A percentile compares a stretch with the other conserved stretches of the same genome.
Evolutionary conservation across 2,113 vertebrate species (phyloP).

Genomic region (Spheniscus mendiculus): DNA sequence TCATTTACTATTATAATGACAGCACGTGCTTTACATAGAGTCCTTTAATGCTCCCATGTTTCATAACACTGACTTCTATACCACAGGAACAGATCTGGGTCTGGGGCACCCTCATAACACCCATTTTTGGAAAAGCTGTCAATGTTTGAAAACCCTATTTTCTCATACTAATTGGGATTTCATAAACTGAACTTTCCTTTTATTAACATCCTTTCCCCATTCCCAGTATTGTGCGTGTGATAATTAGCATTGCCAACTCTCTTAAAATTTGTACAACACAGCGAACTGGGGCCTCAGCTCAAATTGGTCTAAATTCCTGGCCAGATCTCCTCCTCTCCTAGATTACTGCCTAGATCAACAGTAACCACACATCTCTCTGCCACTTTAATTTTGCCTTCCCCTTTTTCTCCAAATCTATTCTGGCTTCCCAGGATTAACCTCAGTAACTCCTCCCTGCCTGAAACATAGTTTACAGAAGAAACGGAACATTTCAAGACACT

Average conservation of each 20-base stretch:
- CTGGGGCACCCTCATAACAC: not conserved
- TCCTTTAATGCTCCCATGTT: not conserved
- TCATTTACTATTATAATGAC: not conserved
- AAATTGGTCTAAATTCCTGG: not conserved
- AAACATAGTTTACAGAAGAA: not conserved
- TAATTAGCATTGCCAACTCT: not conserved
- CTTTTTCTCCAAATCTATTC: not conserved
- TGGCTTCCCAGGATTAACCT: not conserved
- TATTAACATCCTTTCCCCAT: not conserved
- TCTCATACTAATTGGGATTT: not conserved
- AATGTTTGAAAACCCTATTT: not conserved
- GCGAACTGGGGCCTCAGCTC: not conserved
- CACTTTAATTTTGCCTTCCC: not conserved
- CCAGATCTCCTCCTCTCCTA: not conserved
- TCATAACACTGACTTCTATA: not conserved
- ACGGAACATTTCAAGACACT: not conserved
- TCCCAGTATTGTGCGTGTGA: not conserved
- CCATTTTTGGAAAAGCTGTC: not conserved
- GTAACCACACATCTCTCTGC: not conserved
- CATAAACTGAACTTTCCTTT: not conserved
- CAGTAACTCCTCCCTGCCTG: not conserved
- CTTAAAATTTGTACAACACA: not conserved
- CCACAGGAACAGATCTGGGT: not conserved
- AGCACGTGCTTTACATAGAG: not conserved
- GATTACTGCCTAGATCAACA: not conserved